A percentile compares a stretch with the other conserved stretches of the same genome.
These are phyloP conservation scores for Acronicta aceris DNA, from an alignment of 2,888 invertebrate genomes.

Conservation along the genomic window DNA sequence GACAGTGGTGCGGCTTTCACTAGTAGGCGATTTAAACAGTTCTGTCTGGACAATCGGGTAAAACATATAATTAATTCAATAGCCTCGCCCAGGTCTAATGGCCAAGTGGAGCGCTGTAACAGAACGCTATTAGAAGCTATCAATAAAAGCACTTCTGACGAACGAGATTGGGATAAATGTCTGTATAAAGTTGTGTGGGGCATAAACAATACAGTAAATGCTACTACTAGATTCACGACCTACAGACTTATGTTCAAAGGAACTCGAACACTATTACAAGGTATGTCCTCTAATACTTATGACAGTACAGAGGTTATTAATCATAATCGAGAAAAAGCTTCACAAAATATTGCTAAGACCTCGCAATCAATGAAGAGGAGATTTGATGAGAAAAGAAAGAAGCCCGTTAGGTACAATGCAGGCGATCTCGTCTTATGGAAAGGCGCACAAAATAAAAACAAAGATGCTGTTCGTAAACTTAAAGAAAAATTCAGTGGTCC, in stretches of 20 bases:
- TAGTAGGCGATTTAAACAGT: not conserved
- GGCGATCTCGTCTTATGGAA: not conserved
- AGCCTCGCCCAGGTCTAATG: not conserved
- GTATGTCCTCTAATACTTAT: too few relatives aligned
- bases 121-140: not conserved
- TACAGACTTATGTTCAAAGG: not conserved
- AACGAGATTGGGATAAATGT: not conserved
- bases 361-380: not conserved
- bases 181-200: not conserved
- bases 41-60: not conserved
- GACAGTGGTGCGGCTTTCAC: not conserved
- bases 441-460: not conserved
- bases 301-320: not conserved
- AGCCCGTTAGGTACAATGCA: not conserved
- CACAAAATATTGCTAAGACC: not conserved
- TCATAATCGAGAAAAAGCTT: not conserved
- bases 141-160: not conserved
- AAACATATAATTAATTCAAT: not conserved
- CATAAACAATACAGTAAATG: not conserved
- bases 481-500: not conserved
- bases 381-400: not conserved
- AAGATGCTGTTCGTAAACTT: not conserved
- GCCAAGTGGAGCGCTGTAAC: not conserved
- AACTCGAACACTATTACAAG: not conserved
- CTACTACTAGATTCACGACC: not conserved